Evolutionary conservation across 2,888 invertebrate species (phyloP).

Genomic region (Pseudococcus longispinus): DNA sequence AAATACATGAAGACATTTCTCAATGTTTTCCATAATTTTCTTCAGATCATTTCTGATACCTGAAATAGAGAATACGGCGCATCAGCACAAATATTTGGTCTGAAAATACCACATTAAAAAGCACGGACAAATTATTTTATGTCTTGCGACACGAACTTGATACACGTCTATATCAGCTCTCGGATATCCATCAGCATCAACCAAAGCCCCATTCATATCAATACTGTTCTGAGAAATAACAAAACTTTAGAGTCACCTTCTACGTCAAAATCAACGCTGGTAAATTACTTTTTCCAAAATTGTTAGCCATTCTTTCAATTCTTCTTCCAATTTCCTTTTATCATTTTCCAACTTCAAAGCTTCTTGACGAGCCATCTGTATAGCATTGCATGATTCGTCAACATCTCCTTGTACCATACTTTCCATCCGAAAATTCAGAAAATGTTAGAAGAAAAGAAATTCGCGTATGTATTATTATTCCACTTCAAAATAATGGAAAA

Average conservation of each 20-base stretch:
- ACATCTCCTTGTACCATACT: constrained; percentile 17
- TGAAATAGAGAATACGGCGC: constrained; percentile 62
- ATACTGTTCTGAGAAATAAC: constrained; percentile 71
- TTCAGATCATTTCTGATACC: constrained; percentile 90
- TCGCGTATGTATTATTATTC: too few relatives aligned
- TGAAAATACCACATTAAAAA: background rate
- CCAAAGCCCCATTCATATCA: constrained; percentile 83
- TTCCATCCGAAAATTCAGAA: background rate
- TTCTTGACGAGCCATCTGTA: background rate
- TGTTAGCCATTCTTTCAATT: constrained; percentile 44
- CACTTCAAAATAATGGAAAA: too few relatives aligned
- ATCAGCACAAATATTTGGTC: background rate
- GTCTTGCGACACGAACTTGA: constrained; percentile 86
- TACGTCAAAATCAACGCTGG: background rate
- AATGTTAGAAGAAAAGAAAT: too few relatives aligned
- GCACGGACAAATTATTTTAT: constrained; percentile 84
- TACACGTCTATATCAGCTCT: constrained; percentile 88
- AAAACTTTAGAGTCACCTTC: background rate
- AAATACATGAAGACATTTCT: constrained; percentile 63
- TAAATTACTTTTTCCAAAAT: constrained; percentile 9
- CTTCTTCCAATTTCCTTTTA: constrained; percentile 42
- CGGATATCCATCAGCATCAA: constrained; percentile 88
- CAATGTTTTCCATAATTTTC: constrained; percentile 82
- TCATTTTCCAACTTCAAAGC: constrained; percentile 33
- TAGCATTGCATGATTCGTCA: background rate